phyloP scores from a whole-genome alignment of 2,797 vertebrate genomes.

The Phaenicophaeus curvirostris region DNA sequence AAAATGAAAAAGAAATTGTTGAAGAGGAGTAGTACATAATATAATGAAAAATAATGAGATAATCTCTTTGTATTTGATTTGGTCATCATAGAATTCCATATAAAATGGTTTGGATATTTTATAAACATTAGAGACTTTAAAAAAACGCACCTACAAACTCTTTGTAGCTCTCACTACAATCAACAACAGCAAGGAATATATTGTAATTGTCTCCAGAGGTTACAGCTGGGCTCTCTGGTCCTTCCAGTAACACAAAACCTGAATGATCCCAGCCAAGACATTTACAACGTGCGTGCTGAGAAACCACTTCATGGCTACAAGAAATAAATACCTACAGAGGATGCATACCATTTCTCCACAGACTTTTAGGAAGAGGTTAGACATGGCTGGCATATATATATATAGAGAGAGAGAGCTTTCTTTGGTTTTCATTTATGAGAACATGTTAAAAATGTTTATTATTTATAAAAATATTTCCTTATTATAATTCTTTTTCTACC shows the following conservation, averaged over 20 bases:
- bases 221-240: background rate
- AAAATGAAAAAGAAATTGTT: background rate
- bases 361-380: background rate
- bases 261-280: background rate
- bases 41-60: constrained; percentile 28
- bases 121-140: background rate
- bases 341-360: background rate
- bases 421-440: background rate
- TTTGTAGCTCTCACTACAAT: background rate
- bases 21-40: background rate
- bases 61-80: background rate
- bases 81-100: background rate
- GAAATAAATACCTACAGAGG: background rate
- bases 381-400: fast-evolving
- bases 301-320: background rate
- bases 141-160: background rate
- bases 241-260: background rate
- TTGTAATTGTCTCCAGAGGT: background rate
- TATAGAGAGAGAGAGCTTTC: background rate
- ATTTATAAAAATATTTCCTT: background rate
- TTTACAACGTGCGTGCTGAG: background rate
- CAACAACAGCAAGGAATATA: background rate
- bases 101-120: background rate
- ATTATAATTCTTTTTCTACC: background rate
- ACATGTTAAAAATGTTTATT: background rate